Evolutionary conservation across 2,888 invertebrate species (phyloP), one percentile per base, ranked within the genome.

Genomic region (Dichetophora obliterata): DNA sequence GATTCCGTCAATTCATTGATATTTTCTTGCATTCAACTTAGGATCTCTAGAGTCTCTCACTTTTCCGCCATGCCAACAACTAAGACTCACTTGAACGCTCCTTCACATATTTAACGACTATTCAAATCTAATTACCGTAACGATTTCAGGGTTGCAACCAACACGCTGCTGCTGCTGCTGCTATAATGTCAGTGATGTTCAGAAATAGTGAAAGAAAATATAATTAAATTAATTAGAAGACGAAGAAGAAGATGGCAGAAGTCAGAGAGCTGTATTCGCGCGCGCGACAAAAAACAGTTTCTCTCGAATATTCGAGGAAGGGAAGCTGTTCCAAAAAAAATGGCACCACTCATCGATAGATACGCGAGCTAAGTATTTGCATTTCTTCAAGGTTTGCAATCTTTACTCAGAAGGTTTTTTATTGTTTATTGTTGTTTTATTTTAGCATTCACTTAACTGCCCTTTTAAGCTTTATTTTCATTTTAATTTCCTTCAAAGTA

Each of bases 151-250:
- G 73, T 11, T 73, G 63, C 22, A 73, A 52, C 14, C 37, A 52
- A 50, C 27, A 2, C 37, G 24, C 37, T 5, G 5, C 59, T 27
- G 31, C 37, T 65, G 24, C 37, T 5, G 37, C 37, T 66, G 27
- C 6, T 50, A 8, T 24, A 16, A 27, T 68, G 22, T 68, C 14
- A 68, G 50, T 68, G 68, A 59, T 57, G 71, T 57, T 71, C 57
- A 54, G 34, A 69, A 34, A 11, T 31, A 61, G 72, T 61, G 61
- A 72, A 63, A 50, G 73, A 34, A 73, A 63, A 63, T 73, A 43
- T 73, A 63, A 73, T 73, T 73, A 73, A 73, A 73, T 73, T 73
- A 73, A 73, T 73, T 73, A 73, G 63, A 43, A 43, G 43, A 71
- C 31, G 68, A 52, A 71, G 63, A 50, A 57, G 22, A 27, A 19